Evolutionary conservation across 2,113 vertebrate genomes (phyloP).

Genomic region (Amphiprion percula): DNA sequence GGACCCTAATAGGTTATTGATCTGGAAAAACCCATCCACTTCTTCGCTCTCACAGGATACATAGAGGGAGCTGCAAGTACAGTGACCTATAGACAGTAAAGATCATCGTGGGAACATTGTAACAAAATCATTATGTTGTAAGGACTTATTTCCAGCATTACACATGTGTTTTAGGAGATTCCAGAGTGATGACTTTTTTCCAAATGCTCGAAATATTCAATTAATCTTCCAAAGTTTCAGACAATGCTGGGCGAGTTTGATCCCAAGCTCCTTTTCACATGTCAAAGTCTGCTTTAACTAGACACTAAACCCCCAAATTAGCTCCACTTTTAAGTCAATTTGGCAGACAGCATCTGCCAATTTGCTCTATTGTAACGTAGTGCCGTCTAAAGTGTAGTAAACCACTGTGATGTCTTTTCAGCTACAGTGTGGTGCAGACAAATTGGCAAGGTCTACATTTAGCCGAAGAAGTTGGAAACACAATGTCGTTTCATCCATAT

Average conservation of each 20-base stretch:
- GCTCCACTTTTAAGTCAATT: not conserved
- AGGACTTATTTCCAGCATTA: not conserved
- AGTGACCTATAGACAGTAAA: slow-evolving; percentile 36
- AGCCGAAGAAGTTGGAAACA: not conserved
- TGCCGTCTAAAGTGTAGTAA: slow-evolving; percentile 1
- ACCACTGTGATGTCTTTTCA: not conserved
- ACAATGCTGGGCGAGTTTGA: not conserved
- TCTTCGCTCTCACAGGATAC: slow-evolving; percentile 46
- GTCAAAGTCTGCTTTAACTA: slow-evolving; percentile 6
- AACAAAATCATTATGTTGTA: slow-evolving; percentile 29
- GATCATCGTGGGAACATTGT: slow-evolving; percentile 24
- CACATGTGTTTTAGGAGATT: not conserved
- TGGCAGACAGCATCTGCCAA: slow-evolving; percentile 10
- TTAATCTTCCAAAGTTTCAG: not conserved
- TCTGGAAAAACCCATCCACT: slow-evolving; percentile 51
- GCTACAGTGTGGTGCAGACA: not conserved
- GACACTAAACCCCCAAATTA: slow-evolving; percentile 22
- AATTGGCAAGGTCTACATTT: not conserved
- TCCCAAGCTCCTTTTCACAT: not conserved
- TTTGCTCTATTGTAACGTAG: not conserved
- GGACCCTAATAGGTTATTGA: slow-evolving; percentile 76
- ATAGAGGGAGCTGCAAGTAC: slow-evolving; percentile 28
- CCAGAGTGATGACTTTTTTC: too few relatives aligned
- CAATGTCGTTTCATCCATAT: not conserved
- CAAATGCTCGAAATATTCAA: too few relatives aligned